Percentiles rank a stretch among this genome's conserved stretches.
Conservation (phyloP, 2,888 invertebrate species). For the Monochamus alternatus region DNA sequence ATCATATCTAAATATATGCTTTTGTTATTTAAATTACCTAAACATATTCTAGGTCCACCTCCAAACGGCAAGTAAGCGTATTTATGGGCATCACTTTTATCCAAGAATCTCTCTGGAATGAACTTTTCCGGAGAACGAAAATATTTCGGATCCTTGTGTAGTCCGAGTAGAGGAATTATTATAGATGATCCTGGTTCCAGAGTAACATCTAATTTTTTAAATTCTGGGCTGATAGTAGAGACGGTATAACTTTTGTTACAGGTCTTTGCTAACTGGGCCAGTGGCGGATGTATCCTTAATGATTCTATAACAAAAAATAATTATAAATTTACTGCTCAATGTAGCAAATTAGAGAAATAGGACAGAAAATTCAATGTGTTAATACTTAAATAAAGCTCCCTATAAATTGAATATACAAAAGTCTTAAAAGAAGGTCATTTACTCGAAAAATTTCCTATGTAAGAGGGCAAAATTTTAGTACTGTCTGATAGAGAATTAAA, state of each 20-base stretch:
- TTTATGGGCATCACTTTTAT: constrained; percentile 57
- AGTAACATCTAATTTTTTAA: constrained; percentile 46
- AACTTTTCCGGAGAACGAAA: constrained; percentile 68
- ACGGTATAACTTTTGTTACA: constrained; percentile 57
- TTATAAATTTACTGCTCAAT: too few relatives aligned
- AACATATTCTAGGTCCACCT: constrained; percentile 62
- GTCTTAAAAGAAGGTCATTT: too few relatives aligned
- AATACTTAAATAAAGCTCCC: too few relatives aligned
- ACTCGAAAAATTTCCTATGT: too few relatives aligned
- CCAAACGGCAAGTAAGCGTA: constrained; percentile 62
- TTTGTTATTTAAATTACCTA: constrained; percentile 52
- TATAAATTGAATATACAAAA: too few relatives aligned
- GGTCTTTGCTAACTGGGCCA: constrained; percentile 39
- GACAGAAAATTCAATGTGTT: too few relatives aligned
- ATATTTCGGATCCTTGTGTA: constrained; percentile 66
- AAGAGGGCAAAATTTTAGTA: too few relatives aligned
- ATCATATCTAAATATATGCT: too few relatives aligned
- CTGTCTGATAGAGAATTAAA: too few relatives aligned
- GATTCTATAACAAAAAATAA: constrained; percentile 26
- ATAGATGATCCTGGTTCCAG: constrained; percentile 63
- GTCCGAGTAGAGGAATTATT: constrained; percentile 60
- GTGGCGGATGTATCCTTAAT: constrained; percentile 25
- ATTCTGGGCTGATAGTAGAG: constrained; percentile 42
- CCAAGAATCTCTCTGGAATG: constrained; percentile 67
- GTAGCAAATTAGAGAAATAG: too few relatives aligned